Conservation (phyloP, 2,888 invertebrate genomes). For the Synanthedon myopaeformis region DNA sequence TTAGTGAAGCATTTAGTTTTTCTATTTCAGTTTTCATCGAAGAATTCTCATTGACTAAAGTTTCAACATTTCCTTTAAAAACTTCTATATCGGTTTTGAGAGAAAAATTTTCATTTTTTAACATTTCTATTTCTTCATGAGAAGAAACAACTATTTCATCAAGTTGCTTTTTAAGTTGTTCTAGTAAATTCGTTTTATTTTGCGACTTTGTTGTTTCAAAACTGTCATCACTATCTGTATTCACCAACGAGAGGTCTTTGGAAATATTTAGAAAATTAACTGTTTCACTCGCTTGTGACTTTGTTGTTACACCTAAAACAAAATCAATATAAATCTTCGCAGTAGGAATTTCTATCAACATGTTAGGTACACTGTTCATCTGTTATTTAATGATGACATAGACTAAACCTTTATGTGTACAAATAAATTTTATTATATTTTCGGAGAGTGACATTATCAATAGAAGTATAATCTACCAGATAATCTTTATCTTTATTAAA, state of each 20-base stretch:
- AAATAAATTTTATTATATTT: too few relatives aligned
- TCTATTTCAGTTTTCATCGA: constrained; percentile 35
- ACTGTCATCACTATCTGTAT: constrained; percentile 42
- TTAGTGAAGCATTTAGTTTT: constrained; percentile 35
- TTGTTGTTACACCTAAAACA: constrained; percentile 3
- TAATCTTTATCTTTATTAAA: too few relatives aligned
- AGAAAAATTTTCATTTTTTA: constrained; percentile 36
- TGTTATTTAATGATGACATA: too few relatives aligned
- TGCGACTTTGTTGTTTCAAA: constrained; percentile 12
- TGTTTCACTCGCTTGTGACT: constrained; percentile 24
- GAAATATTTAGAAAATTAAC: constrained; percentile 39
- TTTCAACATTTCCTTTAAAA: constrained; percentile 50
- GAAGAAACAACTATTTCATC: constrained; percentile 23
- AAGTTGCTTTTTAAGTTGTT: constrained; percentile 32
- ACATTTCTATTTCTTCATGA: constrained; percentile 25
- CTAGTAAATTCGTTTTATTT: too few relatives aligned
- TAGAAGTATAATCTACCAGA: too few relatives aligned
- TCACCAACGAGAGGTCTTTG: constrained; percentile 41
- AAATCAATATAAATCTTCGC: too few relatives aligned
- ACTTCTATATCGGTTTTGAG: constrained; percentile 36
- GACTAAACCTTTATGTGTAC: too few relatives aligned
- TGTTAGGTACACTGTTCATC: too few relatives aligned
- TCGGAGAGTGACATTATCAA: too few relatives aligned
- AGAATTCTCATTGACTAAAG: constrained; percentile 46
- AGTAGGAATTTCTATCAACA: too few relatives aligned